Evolutionary conservation across 2,113 vertebrate genomes (phyloP).

Genomic region (Callipepla squamata): DNA sequence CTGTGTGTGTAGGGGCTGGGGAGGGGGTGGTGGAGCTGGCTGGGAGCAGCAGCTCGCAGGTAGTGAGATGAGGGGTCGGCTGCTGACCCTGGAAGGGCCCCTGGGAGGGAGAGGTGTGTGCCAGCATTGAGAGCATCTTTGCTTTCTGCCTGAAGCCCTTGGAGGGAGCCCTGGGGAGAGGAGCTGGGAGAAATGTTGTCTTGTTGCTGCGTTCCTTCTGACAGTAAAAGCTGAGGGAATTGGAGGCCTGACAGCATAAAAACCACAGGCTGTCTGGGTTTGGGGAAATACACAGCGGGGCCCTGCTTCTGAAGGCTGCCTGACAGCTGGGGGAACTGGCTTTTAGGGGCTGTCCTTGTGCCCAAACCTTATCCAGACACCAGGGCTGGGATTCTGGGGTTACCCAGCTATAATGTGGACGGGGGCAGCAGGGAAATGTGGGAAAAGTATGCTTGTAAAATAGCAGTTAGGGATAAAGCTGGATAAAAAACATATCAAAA

Average conservation of each 20-base stretch:
- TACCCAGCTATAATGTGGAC: rapidly evolving
- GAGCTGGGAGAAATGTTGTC: slow-evolving; percentile 27
- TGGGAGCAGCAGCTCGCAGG: background rate
- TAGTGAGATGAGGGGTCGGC: background rate
- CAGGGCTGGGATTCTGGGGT: background rate
- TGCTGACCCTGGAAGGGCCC: background rate
- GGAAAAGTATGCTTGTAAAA: background rate
- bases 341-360: background rate
- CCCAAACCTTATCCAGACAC: background rate
- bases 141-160: background rate
- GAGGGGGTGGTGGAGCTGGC: background rate
- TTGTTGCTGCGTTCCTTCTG: slow-evolving; percentile 57
- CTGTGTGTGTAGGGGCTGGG: background rate
- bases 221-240: slow-evolving; percentile 67
- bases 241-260: slow-evolving; percentile 61
- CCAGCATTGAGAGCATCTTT: slow-evolving; percentile 34
- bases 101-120: background rate
- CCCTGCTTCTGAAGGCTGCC: slow-evolving; percentile 33
- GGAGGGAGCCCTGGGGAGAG: slow-evolving; percentile 11
- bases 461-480: background rate
- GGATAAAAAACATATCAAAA: background rate
- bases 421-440: background rate
- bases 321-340: slow-evolving; percentile 42
- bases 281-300: slow-evolving; percentile 41
- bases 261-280: slow-evolving; percentile 45